Evolutionary conservation across 2,888 invertebrate genomes (phyloP).

Genomic region (Clitarchus hookeri): DNA sequence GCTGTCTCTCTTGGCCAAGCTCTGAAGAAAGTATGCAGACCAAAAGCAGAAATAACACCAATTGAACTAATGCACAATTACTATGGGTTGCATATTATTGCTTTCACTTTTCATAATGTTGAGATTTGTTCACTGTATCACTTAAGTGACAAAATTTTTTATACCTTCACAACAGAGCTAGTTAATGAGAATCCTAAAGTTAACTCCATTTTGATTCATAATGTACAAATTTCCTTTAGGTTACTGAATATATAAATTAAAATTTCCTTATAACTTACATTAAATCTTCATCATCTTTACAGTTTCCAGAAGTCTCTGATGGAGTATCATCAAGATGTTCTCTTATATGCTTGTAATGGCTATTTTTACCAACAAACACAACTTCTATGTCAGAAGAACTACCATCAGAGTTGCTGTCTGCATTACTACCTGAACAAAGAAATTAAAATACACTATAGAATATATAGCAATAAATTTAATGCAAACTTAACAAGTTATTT

Average conservation of each 20-base stretch:
- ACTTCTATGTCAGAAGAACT: slow-evolving; percentile 7
- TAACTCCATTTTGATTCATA: no score
- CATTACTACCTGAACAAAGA: not conserved
- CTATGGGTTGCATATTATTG: no score
- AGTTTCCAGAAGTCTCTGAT: not conserved
- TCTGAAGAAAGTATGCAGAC: no score
- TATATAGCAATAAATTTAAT: not conserved
- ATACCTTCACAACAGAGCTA: no score
- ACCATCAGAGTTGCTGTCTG: not conserved
- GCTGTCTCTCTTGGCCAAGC: no score
- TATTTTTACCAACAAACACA: not conserved
- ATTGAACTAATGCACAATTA: no score
- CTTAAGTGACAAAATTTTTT: no score
- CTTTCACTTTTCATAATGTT: no score
- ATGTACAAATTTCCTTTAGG: no score
- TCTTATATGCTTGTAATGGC: not conserved
- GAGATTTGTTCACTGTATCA: no score
- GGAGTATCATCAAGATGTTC: not conserved
- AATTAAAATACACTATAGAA: not conserved
- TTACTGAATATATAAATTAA: not conserved
- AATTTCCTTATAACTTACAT: not conserved
- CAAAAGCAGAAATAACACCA: no score
- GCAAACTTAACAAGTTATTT: not conserved
- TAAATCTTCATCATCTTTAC: not conserved
- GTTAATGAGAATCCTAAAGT: no score